Percentiles rank a stretch among this genome's conserved stretches.
These are phyloP conservation scores for Hirudo medicinalis DNA, from an alignment of 1,140 invertebrate species.

Conservation along the genomic window DNA sequence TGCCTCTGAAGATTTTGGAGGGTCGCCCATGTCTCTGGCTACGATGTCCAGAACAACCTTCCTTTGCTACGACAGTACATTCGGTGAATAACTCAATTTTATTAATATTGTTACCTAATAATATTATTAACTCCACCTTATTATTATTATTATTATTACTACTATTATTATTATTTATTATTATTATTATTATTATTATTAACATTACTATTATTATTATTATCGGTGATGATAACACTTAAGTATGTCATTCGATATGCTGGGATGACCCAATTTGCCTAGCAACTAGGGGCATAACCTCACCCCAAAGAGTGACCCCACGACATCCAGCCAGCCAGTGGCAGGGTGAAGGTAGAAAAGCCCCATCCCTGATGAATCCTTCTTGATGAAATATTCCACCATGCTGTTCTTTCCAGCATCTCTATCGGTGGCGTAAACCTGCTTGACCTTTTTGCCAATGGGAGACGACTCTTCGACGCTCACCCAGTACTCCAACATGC, in stretches of 20 bases:
- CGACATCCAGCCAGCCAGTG: slow-evolving; percentile 21
- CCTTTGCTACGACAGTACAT: neutral
- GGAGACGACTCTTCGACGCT: slow-evolving; percentile 94
- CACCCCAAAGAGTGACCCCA: slow-evolving; percentile 45
- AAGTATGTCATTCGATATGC: too few species aligned
- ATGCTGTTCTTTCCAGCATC: slow-evolving; percentile 23
- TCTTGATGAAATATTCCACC: slow-evolving; percentile 20
- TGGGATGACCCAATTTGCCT: too few species aligned
- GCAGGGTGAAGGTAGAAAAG: slow-evolving; percentile 18
- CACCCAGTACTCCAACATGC: slow-evolving; percentile 74
- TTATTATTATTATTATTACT: too few species aligned
- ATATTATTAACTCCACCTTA: too few species aligned
- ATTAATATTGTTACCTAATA: too few species aligned
- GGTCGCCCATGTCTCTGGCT: slow-evolving; percentile 17
- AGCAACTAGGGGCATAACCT: neutral
- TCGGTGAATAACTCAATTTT: neutral
- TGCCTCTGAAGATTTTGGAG: slow-evolving; percentile 14
- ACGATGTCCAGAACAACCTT: slow-evolving; percentile 6
- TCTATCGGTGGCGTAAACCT: slow-evolving; percentile 55
- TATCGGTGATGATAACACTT: too few species aligned
- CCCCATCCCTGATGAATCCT: slow-evolving; percentile 9
- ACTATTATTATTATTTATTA: too few species aligned
- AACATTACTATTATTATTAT: too few species aligned
- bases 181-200: too few species aligned
- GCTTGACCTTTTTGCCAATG: slow-evolving; percentile 87